Conservation (phyloP, 2,888 invertebrate genomes). For the Drosophila multiciliata region DNA sequence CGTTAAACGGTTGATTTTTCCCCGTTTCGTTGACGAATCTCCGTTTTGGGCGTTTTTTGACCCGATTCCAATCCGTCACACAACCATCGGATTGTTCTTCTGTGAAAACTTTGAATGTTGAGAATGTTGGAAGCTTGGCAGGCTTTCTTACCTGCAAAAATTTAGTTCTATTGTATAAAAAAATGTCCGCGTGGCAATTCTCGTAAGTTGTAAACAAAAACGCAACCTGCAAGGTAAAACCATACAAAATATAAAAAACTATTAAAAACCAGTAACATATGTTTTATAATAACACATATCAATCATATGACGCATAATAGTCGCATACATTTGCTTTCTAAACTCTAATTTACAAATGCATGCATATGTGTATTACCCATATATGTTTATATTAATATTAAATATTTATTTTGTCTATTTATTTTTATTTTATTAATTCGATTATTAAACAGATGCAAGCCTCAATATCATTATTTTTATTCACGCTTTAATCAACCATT, state of each 20-base stretch:
- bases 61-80: constrained; percentile 84
- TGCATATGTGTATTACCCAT: neutral
- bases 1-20: constrained; percentile 34
- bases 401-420: neutral
- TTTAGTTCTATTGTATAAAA: constrained; percentile 24
- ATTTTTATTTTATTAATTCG: neutral
- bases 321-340: neutral
- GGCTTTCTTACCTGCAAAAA: constrained; percentile 18
- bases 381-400: neutral
- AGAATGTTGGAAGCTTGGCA: neutral
- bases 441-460: neutral
- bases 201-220: constrained; percentile 5
- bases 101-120: constrained; percentile 15
- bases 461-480: constrained; percentile 17
- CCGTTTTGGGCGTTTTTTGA: constrained; percentile 72
- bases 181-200: constrained; percentile 6
- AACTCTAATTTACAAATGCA: neutral
- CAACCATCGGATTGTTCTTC: constrained; percentile 81
- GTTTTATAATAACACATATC: neutral
- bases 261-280: neutral
- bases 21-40: constrained; percentile 55
- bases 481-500: constrained; percentile 41
- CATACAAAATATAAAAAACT: neutral
- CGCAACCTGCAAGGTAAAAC: constrained; percentile 5
- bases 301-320: neutral